Evolutionary conservation across 2,113 vertebrate genomes (phyloP), one percentile per base, ranked within the genome.

Genomic region (Chloebia gouldiae): DNA sequence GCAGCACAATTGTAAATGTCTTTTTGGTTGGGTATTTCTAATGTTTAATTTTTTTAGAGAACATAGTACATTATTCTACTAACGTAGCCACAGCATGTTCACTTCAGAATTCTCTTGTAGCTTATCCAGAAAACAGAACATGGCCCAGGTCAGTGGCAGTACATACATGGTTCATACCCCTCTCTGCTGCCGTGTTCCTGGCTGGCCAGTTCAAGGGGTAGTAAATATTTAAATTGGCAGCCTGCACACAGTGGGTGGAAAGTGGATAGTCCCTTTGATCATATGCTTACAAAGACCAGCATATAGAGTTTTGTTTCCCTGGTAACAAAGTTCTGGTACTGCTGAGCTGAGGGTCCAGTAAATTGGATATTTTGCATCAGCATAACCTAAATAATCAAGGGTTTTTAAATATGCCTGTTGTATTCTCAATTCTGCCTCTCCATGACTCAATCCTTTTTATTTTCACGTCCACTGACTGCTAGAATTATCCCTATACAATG

Each of bases 181-280:
- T 71, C 45, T 37, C 80, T 83, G 39, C 88, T 68, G 50, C 87
- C 49, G 88, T 8, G 11, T 88, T 87, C 81, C 66, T 87, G 73
- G 24, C 77, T 88, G 76, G 75, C 77, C 96, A 83, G 49, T 66
- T 88, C 65, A 93, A 95, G 82, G 90, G 47, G 69, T 81, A 81
- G 86, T 95, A 96, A 96, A 97, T 95, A 95, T 93, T 98, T 85
- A 85, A 93, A 57, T 76, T 97, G 96, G 96, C 96, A 96, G 90
- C 93, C 21, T 85, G 65, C 63, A 79, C 51, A 28, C 56, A 64
- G 88, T 40, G 89, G 83, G 71, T 93, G 91, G 93, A 94, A 95
- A 96, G 11, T 27, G 73, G 95, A 95, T 91, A 91, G 81, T 86
- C 86, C 81, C 89, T 90, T 90, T 90, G 80, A 91, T 84, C 56